phyloP scores from a whole-genome alignment of 1,140 invertebrate genomes.

The Triops cancriformis region DNA sequence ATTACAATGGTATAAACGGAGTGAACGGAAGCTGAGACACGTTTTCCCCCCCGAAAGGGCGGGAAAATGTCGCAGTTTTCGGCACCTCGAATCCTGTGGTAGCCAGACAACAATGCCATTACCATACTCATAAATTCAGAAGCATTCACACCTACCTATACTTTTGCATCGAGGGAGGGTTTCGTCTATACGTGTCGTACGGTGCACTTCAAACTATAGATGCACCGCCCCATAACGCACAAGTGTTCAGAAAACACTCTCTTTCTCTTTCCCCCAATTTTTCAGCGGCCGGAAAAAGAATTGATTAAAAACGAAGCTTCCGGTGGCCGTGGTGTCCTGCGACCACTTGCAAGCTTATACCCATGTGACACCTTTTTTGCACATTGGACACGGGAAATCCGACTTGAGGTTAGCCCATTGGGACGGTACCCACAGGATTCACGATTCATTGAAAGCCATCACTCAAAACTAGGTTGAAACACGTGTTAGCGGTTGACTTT shows the following conservation, averaged over 20 bases:
- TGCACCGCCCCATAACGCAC: no score
- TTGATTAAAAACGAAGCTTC: neutral
- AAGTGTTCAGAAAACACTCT: no score
- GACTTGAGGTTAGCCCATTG: neutral
- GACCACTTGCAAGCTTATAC: neutral
- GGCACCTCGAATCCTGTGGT: neutral
- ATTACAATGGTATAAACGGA: neutral
- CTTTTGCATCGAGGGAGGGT: neutral
- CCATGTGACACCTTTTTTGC: conserved; percentile 3
- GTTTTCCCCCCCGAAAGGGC: neutral
- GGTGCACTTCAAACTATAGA: no score
- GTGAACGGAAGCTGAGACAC: neutral
- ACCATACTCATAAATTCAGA: conserved; percentile 3
- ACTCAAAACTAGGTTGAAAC: neutral
- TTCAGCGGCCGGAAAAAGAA: neutral
- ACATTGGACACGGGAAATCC: neutral
- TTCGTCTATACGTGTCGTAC: no score
- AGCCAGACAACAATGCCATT: neutral
- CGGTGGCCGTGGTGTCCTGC: neutral
- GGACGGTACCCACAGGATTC: neutral
- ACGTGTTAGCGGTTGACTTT: neutral
- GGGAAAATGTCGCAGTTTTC: neutral
- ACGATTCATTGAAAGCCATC: conserved; percentile 6
- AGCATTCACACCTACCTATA: neutral
- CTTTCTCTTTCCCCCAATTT: no score